Evolutionary conservation across 2,888 invertebrate species (phyloP).

Genomic region (Apoderus coryli): DNA sequence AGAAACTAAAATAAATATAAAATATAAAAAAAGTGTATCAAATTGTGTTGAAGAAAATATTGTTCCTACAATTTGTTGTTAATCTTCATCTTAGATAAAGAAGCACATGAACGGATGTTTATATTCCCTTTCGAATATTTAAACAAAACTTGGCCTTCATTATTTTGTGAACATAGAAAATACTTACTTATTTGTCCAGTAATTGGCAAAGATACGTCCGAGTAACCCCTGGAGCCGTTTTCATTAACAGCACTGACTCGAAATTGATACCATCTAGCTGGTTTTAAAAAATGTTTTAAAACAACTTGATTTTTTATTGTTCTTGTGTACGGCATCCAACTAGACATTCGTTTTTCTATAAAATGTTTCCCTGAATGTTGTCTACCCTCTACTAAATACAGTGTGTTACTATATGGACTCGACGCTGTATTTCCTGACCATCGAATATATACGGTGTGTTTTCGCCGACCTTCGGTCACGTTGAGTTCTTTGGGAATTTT

Average conservation of each 20-base stretch:
- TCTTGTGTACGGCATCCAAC: slow-evolving; percentile 45
- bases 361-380: slow-evolving; percentile 54
- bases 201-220: slow-evolving; percentile 43
- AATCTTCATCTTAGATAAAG: no score
- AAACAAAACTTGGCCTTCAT: no score
- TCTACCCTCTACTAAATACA: slow-evolving; percentile 53
- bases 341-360: slow-evolving; percentile 45
- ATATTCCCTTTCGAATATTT: no score
- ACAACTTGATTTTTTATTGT: slow-evolving; percentile 39
- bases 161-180: neutral
- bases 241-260: slow-evolving; percentile 61
- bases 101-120: no score
- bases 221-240: slow-evolving; percentile 58
- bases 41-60: no score
- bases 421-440: slow-evolving; percentile 27
- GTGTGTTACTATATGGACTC: slow-evolving; percentile 13
- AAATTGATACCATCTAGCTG: slow-evolving; percentile 66
- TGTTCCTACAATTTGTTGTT: no score
- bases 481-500: slow-evolving; percentile 45
- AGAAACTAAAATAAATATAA: no score
- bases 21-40: no score
- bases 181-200: slow-evolving; percentile 29
- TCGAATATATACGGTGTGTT: slow-evolving; percentile 33
- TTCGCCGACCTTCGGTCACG: slow-evolving; percentile 39
- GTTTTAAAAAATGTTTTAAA: slow-evolving; percentile 42